Evolutionary conservation across 2,113 vertebrate genomes (phyloP), one percentile per base, ranked within the genome.

Genomic region (Stomatorhinus ivindoensis): DNA sequence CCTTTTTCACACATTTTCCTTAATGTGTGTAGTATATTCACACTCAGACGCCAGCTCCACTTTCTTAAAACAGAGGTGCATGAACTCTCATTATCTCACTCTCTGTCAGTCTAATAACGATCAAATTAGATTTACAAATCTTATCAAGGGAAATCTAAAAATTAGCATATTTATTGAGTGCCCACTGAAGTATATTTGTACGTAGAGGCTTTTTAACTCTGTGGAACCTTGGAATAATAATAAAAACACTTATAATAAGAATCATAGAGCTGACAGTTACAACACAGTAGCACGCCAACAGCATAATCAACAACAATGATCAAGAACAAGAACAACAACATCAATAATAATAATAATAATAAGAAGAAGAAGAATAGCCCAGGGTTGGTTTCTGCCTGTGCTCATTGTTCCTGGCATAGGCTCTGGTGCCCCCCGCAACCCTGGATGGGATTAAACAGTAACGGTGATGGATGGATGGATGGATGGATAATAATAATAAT

Each of bases 21-120:
- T 44, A 85, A 85, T 48, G 44, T 46, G 21, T n/a, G 82, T 17
- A n/a, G 44, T 48, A n/a, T 47, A 85, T 48, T 47, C 46, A 48
- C 42, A 44, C 73, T 80, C 73, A 80, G 35, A 80, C 1, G 3
- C 39, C 82, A 46, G 82, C 39, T 46, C 48, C 21, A 35, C 21
- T 86, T 50, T 27, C 84, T 51, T 46, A 86, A 51, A 48, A n/a
- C 42, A 17, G 48, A 86, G 46, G 84, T 86, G 27, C 47, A 35
- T 17, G 48, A 86, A 51, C 84, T 50, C 46, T 86, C 82, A 84
- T 84, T 86, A 47, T 86, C 84, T 35, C 84, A 86, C 46, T 86
- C 46, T 86, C 19, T 46, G 82, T 46, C 44, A 47, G 44, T 47
- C 82, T 44, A 44, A 84, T 84, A 46, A 84, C 44, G 44, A 84